A percentile compares a stretch with the other conserved stretches of the same genome.
Conservation (phyloP, 1,140 invertebrate species). For the Cyrtorhinus lividipennis region DNA sequence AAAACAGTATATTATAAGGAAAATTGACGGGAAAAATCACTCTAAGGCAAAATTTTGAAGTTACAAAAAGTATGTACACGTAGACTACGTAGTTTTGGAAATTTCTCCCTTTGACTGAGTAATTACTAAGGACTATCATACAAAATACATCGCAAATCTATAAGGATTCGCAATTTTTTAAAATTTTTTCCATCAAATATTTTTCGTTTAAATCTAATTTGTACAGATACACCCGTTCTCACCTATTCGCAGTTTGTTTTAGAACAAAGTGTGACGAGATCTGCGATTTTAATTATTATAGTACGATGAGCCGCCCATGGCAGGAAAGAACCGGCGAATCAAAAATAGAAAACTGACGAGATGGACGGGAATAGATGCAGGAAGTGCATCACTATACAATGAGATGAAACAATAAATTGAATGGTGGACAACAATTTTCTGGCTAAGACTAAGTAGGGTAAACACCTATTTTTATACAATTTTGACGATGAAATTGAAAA, state of each 20-base stretch:
- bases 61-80: no score
- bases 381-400: no score
- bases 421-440: no score
- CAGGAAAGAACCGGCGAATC: not conserved
- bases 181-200: not conserved
- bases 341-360: not conserved
- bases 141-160: not conserved
- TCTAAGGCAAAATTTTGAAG: not conserved
- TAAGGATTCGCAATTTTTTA: not conserved
- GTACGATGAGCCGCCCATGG: not conserved
- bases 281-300: not conserved
- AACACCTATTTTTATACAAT: no score
- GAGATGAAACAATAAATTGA: no score
- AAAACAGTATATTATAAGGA: no score
- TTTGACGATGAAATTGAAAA: no score
- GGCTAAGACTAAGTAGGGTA: no score
- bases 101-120: no score
- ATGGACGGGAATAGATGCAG: not conserved
- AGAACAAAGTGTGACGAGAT: not conserved
- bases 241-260: not conserved
- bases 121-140: not conserved
- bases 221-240: conserved; percentile 16
- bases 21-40: no score
- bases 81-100: no score
- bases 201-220: conserved; percentile 4